Base-by-base conservation (phyloP, 2,797 vertebrate species). In the Ptychobarbus kaznakovi region DNA sequence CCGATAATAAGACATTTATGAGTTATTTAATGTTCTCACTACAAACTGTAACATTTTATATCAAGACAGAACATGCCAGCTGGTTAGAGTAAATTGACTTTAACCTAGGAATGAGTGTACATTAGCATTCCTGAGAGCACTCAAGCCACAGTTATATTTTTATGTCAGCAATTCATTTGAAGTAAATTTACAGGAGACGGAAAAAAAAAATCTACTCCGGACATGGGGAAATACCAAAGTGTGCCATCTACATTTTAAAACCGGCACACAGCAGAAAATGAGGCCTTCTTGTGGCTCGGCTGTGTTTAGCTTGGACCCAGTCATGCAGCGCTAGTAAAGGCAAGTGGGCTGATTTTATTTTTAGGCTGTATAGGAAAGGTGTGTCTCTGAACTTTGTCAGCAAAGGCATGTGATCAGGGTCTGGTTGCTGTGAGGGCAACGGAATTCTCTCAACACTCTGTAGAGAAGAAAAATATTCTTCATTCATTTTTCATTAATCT, bases 351-450 rank as follows among this genome's bases (percentile, higher is more conserved):
- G 68, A 82, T 81, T 92, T 91, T 90, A 92, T 93, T 93, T 87
- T 91, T 90, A 86, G 86, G 66, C 88, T 90, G 77, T 83, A 91
- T 87, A 92, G 91, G 90, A 92, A 92, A 94, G 93, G 92, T 91
- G 92, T 93, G 93, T 91, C 92, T 89, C 86, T 89, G 87, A 84
- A 88, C 89, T 89, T 89, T 90, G 80, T 89, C 86, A 88, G 73
- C 88, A 84, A 63, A 82, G 85, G 90, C 91, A 92, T 42, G 25
- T 92, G 91, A 75, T 85, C 81, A 51, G 46, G 74, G 76, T 68
- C 75, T 81, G 81, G 74, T 81, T 87, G 83, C 87, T 85, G 84
- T 88, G 85, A 88, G 86, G 56, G 80, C 74, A 81, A 32, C 65
- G 84, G 61, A 72, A 83, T 84, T 89, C 38, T 78, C 46, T 49